These are phyloP conservation scores for Corythoichthys haematopterus DNA, from an alignment of 2,113 vertebrate species.

Conservation along the genomic window DNA sequence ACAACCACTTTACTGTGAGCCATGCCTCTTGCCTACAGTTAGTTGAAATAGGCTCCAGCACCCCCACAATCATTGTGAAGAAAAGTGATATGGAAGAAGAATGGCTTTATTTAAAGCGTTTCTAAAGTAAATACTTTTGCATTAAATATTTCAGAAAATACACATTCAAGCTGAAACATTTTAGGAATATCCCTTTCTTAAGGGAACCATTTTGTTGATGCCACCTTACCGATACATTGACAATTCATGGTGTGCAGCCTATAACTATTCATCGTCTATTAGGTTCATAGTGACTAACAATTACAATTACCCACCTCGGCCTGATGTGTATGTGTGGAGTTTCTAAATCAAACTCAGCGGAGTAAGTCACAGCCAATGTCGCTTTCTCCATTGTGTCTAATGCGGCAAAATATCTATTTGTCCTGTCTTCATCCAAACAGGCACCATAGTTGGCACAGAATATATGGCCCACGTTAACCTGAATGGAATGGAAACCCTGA, in stretches of 20 bases:
- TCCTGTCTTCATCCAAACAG: conserved; percentile 40
- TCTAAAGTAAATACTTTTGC: background rate
- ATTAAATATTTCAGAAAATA: background rate
- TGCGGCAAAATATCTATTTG: conserved; percentile 24
- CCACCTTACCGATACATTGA: conserved; percentile 1
- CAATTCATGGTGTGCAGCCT: conserved; percentile 6
- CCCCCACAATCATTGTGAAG: too few species aligned
- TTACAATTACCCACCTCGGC: conserved; percentile 11
- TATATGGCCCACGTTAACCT: conserved; percentile 57
- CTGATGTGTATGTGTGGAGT: background rate
- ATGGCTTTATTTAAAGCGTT: background rate
- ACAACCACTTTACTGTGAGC: too few species aligned
- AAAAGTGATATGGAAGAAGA: too few species aligned
- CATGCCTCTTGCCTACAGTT: too few species aligned
- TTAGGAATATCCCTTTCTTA: background rate
- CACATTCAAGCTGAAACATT: background rate
- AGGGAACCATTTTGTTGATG: background rate
- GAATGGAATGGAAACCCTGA: conserved; percentile 65
- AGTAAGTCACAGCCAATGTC: conserved; percentile 3
- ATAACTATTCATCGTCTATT: background rate
- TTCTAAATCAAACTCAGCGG: conserved; percentile 16
- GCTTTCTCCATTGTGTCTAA: conserved; percentile 17
- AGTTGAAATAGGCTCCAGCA: too few species aligned
- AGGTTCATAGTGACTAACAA: background rate
- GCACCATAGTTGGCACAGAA: conserved; percentile 34